Percentiles rank a stretch among this genome's conserved stretches.
Conservation (phyloP, 2,888 invertebrate species). For the Pachymerium ferrugineum region DNA sequence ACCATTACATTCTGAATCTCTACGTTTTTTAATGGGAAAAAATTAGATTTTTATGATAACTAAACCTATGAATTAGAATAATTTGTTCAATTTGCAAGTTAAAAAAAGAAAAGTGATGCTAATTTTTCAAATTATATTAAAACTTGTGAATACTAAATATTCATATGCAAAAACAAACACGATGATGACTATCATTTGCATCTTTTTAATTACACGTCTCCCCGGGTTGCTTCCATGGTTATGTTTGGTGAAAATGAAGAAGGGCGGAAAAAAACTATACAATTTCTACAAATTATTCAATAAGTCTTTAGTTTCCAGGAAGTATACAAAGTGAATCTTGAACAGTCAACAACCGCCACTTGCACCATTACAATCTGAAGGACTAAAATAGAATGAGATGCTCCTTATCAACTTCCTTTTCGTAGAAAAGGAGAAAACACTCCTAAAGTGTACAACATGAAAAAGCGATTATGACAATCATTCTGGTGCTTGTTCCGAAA, state of each 20-base stretch:
- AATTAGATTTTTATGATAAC: no score
- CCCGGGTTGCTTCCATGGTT: slow-evolving; percentile 1
- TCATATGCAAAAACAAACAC: not conserved
- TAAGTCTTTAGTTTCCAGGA: not conserved
- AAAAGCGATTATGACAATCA: slow-evolving; percentile 2
- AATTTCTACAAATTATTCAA: slow-evolving; percentile 3
- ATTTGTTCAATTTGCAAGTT: no score
- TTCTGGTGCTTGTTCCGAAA: not conserved
- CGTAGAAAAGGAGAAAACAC: not conserved
- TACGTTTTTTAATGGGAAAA: no score
- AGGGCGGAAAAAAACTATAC: not conserved
- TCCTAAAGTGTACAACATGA: not conserved
- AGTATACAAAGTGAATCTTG: not conserved
- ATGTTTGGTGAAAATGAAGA: not conserved
- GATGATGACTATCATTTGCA: slow-evolving; percentile 25
- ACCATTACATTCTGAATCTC: no score
- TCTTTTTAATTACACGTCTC: slow-evolving; percentile 21
- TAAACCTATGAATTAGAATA: no score
- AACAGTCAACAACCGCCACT: not conserved
- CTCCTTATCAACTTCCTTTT: not conserved
- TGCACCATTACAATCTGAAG: not conserved
- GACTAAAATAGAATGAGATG: not conserved
- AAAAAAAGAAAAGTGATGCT: no score
- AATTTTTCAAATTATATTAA: not conserved
- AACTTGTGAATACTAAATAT: not conserved